Conservation (phyloP, 2,113 vertebrate species). For the Plectropomus leopardus region DNA sequence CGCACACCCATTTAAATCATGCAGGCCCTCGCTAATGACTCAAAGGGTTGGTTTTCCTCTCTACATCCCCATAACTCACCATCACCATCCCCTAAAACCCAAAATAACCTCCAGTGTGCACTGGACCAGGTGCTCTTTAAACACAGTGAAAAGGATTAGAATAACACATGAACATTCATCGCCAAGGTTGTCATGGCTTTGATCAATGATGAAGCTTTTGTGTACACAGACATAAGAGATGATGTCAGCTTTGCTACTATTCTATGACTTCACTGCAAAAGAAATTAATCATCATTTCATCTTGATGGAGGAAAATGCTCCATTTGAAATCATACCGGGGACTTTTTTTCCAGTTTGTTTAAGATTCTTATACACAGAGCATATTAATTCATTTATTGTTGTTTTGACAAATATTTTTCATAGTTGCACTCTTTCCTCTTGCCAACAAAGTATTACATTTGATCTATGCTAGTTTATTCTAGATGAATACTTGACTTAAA, state of each 20-base stretch:
- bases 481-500: background rate
- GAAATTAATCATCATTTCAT: conserved; percentile 20
- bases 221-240: conserved; percentile 59
- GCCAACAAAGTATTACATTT: background rate
- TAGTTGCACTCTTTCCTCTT: background rate
- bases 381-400: background rate
- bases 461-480: conserved; percentile 19
- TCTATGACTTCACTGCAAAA: conserved; percentile 29
- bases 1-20: conserved; percentile 53
- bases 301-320: conserved; percentile 15
- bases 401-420: background rate
- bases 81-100: conserved; percentile 49
- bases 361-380: background rate
- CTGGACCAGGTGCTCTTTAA: conserved; percentile 70
- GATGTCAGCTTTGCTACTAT: conserved; percentile 62
- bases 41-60: conserved; percentile 53
- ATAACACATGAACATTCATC: conserved; percentile 75
- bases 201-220: conserved; percentile 62
- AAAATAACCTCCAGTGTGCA: conserved; percentile 65
- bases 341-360: background rate
- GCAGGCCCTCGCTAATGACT: conserved; percentile 61
- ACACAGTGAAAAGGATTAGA: conserved; percentile 64
- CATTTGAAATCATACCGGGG: background rate
- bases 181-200: conserved; percentile 56
- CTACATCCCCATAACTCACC: conserved; percentile 41